Evolutionary conservation across 2,113 vertebrate genomes (phyloP), one percentile per base, ranked within the genome.

Genomic region (Lampris incognitus): DNA sequence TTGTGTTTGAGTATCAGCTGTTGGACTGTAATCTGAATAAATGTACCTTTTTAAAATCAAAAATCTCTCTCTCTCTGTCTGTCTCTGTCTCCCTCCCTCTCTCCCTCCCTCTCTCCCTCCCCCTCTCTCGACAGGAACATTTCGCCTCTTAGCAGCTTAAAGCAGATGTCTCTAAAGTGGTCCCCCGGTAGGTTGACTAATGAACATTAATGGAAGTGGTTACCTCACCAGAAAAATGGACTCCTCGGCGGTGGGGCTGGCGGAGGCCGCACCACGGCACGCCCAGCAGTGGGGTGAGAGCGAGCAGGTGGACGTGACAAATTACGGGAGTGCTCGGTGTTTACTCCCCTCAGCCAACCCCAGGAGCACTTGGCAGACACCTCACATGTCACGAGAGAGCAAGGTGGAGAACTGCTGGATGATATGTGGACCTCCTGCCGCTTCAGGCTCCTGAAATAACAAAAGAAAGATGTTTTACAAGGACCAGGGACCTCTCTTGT

Each of bases 121-220:
- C 24, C 66, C 62, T 73, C 61, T 79, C 64, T 76, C 76, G n/a
- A 38, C 68, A 72, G 82, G 86, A 89, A 74, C 85, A 87, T 86
- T 79, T 84, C 72, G 83, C 87, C 88, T 91, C 91, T 89, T 88
- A 92, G 89, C 85, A 86, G 83, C 67, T 83, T 85, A 85, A 90
- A 93, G 87, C 89, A 91, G 91, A 92, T 91, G 90, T 91, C 86
- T 79, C 79, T 84, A 92, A 93, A 94, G 89, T 91, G 90, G 80
- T 92, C 91, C 89, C 91, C 79, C 56, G 86, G 90, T 84, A 84
- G 88, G 82, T 55, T 65, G 78, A 77, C 89, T 90, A 90, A 92
- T 93, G 89, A 94, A 93, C 91, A 86, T 87, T 92, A 93, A 94
- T 93, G 92, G 90, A 92, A 86, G 90, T 81, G 90, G 90, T 93